Evolutionary conservation across 2,888 invertebrate genomes (phyloP).

Genomic region (Pimpla rufipes): DNA sequence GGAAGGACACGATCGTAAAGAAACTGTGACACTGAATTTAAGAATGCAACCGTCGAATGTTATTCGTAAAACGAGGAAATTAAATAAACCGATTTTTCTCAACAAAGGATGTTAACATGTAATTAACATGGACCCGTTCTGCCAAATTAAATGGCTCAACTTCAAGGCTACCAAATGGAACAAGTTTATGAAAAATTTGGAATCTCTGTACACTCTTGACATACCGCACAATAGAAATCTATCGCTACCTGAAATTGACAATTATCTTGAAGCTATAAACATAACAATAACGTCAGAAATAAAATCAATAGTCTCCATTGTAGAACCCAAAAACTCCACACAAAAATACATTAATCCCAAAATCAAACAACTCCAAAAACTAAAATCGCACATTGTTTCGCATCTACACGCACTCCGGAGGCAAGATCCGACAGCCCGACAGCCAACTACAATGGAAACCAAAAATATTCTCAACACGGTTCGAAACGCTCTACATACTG

Average conservation of each 20-base stretch:
- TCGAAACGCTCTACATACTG: not conserved
- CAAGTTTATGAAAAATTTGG: not conserved
- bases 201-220: no score
- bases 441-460: not conserved
- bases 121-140: no score
- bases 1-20: no score
- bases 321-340: not conserved
- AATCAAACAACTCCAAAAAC: not conserved
- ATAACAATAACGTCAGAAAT: not conserved
- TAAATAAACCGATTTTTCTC: no score
- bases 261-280: not conserved
- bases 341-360: not conserved
- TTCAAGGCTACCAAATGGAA: conserved; percentile 2
- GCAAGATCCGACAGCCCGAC: not conserved
- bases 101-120: no score
- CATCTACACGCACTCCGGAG: not conserved
- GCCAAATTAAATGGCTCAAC: not conserved
- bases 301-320: not conserved
- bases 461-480: not conserved
- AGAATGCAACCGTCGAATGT: no score
- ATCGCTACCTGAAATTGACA: not conserved
- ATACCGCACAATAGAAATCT: not conserved
- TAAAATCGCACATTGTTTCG: not conserved
- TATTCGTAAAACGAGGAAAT: no score
- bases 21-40: no score